Percentiles rank a stretch among this genome's conserved stretches.
Evolutionary conservation across 2,113 vertebrate genomes (phyloP).

Genomic region (Chitala chitala): DNA sequence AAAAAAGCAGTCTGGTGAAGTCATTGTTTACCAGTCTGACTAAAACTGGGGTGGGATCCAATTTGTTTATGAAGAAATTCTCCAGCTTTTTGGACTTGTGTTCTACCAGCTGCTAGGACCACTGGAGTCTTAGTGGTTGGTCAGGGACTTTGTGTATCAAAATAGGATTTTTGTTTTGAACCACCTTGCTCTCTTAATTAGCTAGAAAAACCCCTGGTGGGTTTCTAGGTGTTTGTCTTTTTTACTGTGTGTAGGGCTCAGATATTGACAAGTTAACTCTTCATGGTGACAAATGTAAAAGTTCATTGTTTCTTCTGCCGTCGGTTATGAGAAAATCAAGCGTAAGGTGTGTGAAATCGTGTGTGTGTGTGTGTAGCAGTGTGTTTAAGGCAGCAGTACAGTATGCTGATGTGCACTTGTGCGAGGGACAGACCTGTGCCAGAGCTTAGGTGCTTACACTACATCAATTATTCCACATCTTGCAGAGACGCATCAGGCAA

Average conservation of each 20-base stretch:
- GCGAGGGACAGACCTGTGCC: slow-evolving; percentile 51
- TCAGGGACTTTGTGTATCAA: neutral
- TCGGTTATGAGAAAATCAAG: no score
- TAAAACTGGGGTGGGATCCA: no score
- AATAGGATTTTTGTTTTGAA: neutral
- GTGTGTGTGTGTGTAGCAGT: neutral
- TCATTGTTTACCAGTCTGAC: slow-evolving; percentile 59
- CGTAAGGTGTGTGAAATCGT: no score
- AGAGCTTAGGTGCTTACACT: slow-evolving; percentile 56
- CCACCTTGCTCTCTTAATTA: neutral
- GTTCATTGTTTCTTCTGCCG: no score
- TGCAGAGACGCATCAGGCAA: slow-evolving; percentile 56
- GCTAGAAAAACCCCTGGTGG: neutral
- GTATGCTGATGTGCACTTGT: slow-evolving; percentile 56
- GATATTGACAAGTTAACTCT: no score
- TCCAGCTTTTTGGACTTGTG: neutral
- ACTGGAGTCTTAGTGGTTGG: neutral
- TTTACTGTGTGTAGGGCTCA: no score
- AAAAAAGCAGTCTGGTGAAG: slow-evolving; percentile 53
- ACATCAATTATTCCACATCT: slow-evolving; percentile 67
- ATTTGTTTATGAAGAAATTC: neutral
- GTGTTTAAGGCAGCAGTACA: slow-evolving; percentile 30
- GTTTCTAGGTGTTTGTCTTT: neutral
- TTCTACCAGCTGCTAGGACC: neutral
- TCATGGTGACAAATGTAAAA: no score